Evolutionary conservation across 2,113 vertebrate species (phyloP).

Genomic region (Gasterosteus aculeatus): DNA sequence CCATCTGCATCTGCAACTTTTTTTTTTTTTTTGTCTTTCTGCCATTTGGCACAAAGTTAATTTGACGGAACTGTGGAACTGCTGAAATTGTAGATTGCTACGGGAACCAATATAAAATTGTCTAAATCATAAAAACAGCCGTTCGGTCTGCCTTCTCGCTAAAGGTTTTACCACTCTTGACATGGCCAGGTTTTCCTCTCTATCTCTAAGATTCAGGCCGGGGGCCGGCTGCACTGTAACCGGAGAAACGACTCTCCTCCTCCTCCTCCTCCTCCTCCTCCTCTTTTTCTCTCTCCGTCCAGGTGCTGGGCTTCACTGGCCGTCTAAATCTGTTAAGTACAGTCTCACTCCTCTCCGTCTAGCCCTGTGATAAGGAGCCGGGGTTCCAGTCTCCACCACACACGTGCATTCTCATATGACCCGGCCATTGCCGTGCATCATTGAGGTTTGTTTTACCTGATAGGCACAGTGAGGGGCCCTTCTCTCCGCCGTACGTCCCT

Average conservation of each 20-base stretch:
- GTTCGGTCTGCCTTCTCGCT: background rate
- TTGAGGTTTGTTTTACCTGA: conserved; percentile 73
- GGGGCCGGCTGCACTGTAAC: conserved; percentile 58
- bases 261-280: conserved; percentile 27
- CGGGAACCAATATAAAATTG: background rate
- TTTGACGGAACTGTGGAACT: conserved; percentile 31
- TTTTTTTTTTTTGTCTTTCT: background rate
- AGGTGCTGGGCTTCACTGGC: conserved; percentile 77
- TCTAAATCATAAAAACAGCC: conserved; percentile 19
- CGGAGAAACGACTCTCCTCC: conserved; percentile 57
- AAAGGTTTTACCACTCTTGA: conserved; percentile 17
- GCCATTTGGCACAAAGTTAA: conserved; percentile 7
- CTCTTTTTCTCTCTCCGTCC: conserved; percentile 57
- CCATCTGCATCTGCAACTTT: conserved; percentile 37
- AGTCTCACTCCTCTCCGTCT: conserved; percentile 70
- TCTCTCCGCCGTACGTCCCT: conserved; percentile 45
- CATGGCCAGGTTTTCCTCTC: conserved; percentile 30
- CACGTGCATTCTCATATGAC: conserved; percentile 74
- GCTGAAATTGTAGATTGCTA: conserved; percentile 41
- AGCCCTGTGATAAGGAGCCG: conserved; percentile 64
- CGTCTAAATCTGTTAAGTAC: conserved; percentile 77
- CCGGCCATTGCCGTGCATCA: conserved; percentile 69
- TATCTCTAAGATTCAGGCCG: conserved; percentile 37
- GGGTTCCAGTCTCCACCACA: conserved; percentile 65
- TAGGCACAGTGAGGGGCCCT: conserved; percentile 68